Percentiles rank a stretch among this genome's conserved stretches.
phyloP scores from a whole-genome alignment of 2,888 invertebrate species.

The Diplolepis rosae region DNA sequence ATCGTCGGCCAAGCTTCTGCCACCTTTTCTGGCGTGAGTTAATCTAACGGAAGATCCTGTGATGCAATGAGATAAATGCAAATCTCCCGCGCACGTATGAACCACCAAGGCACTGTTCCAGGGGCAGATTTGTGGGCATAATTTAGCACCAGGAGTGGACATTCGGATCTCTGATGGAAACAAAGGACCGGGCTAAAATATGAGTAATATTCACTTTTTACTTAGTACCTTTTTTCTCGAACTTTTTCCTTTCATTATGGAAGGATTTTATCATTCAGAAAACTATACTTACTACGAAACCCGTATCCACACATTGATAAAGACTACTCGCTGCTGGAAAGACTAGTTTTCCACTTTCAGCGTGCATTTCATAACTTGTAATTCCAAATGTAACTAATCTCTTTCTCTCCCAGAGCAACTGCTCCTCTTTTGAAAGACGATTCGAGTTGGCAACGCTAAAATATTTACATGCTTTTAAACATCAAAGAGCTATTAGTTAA shows the following conservation, averaged over 20 bases:
- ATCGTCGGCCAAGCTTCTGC: constrained; percentile 84
- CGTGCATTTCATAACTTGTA: constrained; percentile 92
- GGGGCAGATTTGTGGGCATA: constrained; percentile 90
- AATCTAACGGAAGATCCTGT: constrained; percentile 82
- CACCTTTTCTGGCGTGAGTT: constrained; percentile 82
- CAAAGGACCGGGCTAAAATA: constrained; percentile 77
- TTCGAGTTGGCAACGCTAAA: constrained; percentile 75
- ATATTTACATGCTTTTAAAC: not conserved
- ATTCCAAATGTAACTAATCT: constrained; percentile 95
- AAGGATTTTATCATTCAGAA: not conserved
- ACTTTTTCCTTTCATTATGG: not conserved
- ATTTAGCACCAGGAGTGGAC: constrained; percentile 80
- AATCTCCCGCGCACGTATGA: constrained; percentile 91
- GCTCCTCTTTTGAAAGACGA: constrained; percentile 89
- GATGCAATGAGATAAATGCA: constrained; percentile 87
- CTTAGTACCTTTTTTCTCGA: no score
- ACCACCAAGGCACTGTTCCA: constrained; percentile 87
- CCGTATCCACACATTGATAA: constrained; percentile 88
- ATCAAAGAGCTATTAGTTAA: not conserved
- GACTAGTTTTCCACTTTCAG: constrained; percentile 87
- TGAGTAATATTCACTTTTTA: not conserved
- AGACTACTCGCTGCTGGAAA: constrained; percentile 93
- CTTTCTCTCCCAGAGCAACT: constrained; percentile 92
- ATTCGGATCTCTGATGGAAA: constrained; percentile 83
- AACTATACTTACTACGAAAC: constrained; percentile 77